Base-by-base conservation (phyloP, 2,888 invertebrate genomes). In the Phorcus lineatus region DNA sequence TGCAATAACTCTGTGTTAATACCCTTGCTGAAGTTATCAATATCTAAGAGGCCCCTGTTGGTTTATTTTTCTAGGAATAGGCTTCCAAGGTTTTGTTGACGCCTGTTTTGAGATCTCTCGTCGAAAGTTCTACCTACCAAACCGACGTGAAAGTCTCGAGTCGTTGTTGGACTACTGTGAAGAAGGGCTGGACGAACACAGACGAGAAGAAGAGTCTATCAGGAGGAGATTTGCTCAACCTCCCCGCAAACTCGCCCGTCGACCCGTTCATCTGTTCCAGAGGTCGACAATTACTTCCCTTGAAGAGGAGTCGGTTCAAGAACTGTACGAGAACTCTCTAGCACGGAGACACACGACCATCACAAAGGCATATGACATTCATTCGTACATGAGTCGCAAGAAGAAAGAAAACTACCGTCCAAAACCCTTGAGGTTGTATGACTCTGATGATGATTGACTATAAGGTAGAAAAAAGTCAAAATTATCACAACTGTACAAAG, bases 1-100 rank as follows among this genome's bases (percentile, higher is more conserved):
- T 36, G 7, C 36, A 2, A 4, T 7, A 36, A 36, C 36, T 36
- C 36, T 4, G 7, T 4, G 7, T 36, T 7, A 36, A 36, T 7
- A 36, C 36, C 36, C 2, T 36, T 36, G 36, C 7, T 2, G 36
- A 4, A 36, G 7, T 36, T 2, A 36, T 36, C 36, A 2, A 36
- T 7, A 4, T 2, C 36, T 36, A 36, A 36, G 47, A 1, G 11
- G 11, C 47, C 4, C 47, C 13, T 6, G 11, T 47, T 47, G 47
- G 31, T 19, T 17, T 74, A 9, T 28, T 55, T n/a, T 81, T 84
- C 2, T 86, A 91, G 92, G 92, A 36, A 84, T 92, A 13, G 87
- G 90, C 78, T 92, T 89, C 82, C 91, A 91, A 81, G 92, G 90
- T 19, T 92, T 92, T 57, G 84, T 92, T 7, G 91, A 91, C 82